Percentiles rank a stretch among this genome's conserved stretches.
Conservation (phyloP, 2,797 vertebrate species). For the Brachyalestes nurse region DNA sequence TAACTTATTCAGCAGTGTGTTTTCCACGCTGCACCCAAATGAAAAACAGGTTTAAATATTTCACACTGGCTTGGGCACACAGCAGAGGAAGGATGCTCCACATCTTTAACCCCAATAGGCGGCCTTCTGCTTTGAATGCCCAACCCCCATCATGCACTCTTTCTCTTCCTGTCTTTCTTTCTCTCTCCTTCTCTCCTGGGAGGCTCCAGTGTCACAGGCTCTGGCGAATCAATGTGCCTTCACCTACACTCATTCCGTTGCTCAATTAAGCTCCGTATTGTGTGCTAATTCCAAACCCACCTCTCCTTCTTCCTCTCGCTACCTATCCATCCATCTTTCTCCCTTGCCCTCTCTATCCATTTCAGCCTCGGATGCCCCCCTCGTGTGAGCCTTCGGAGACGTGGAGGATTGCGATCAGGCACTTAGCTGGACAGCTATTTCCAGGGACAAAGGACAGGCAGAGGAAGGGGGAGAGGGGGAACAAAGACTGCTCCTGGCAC, state of each 20-base stretch:
- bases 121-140: constrained; percentile 68
- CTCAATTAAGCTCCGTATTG: constrained; percentile 11
- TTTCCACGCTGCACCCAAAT: constrained; percentile 78
- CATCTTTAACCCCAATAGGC: constrained; percentile 77
- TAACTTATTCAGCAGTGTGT: constrained; percentile 80
- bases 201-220: constrained; percentile 85
- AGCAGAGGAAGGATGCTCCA: constrained; percentile 70
- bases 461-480: constrained; percentile 75
- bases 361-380: constrained; percentile 59
- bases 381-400: constrained; percentile 69
- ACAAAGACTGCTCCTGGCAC: constrained; percentile 83
- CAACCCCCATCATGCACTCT: constrained; percentile 58
- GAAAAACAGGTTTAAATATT: constrained; percentile 81
- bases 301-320: constrained; percentile 24
- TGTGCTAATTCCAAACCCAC: constrained; percentile 34
- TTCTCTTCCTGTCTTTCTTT: constrained; percentile 21
- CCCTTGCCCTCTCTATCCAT: constrained; percentile 29
- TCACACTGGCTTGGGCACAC: constrained; percentile 68
- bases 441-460: constrained; percentile 94
- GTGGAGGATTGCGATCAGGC: constrained; percentile 95
- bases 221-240: constrained; percentile 86
- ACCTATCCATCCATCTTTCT: constrained; percentile 42
- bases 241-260: constrained; percentile 85
- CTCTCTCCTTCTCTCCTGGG: constrained; percentile 81
- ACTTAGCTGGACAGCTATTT: constrained; percentile 97